Evolutionary conservation across 1,140 invertebrate genomes (phyloP).

Genomic region (Myzus persicae): DNA sequence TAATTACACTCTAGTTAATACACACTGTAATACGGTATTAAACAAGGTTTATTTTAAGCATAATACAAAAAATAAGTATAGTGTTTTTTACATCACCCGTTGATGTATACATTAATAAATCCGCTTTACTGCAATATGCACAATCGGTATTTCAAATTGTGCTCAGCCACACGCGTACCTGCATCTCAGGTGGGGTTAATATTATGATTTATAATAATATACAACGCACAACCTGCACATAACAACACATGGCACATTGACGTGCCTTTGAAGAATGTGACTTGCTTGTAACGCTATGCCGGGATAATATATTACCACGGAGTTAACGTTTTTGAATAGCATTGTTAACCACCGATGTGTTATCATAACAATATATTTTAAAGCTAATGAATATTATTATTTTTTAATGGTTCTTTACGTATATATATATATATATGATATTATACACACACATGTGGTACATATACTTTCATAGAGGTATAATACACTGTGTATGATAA

Average conservation of each 20-base stretch:
- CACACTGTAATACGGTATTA: neutral
- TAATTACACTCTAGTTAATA: neutral
- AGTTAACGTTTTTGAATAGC: neutral
- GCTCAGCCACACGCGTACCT: neutral
- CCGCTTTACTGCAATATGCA: neutral
- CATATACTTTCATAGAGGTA: neutral
- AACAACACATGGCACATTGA: neutral
- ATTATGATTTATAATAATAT: neutral
- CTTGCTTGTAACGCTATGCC: neutral
- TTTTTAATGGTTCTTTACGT: conserved; percentile 26
- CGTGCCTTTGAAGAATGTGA: neutral
- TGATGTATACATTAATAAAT: neutral
- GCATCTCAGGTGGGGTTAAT: neutral
- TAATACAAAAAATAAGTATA: neutral
- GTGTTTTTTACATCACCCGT: neutral
- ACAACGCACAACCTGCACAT: neutral
- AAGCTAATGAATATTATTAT: conserved; percentile 5
- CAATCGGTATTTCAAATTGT: neutral
- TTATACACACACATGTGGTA: no score
- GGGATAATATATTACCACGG: neutral
- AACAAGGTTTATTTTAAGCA: neutral
- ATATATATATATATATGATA: no score
- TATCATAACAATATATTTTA: neutral
- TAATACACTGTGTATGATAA: neutral
- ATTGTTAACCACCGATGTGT: neutral